Evolutionary conservation across 2,113 vertebrate species (phyloP), one percentile per base, ranked within the genome.

Genomic region (Ptychochromis oligacanthus): DNA sequence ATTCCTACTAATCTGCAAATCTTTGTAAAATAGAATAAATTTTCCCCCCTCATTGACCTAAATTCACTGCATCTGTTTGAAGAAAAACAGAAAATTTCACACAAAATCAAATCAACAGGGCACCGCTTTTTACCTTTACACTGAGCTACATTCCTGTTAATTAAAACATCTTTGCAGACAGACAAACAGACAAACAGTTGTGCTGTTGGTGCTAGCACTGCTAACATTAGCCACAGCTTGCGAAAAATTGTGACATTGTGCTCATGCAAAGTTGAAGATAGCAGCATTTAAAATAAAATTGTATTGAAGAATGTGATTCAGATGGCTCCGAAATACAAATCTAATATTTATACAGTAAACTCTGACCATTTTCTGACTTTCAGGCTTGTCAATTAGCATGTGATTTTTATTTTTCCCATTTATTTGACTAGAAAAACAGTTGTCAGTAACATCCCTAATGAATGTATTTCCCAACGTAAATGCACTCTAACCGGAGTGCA

Each of bases 241-340:
- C 22, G 5, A 15, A 17, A 43, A 0, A 20, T 11, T 0, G 20
- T 49, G 0, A 18, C 65, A 70, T 13, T 31, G 65, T 31, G 43
- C 26, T 24, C 15, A 26, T 49, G 43, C 24, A 52, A 70, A 49
- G 28, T 67, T 40, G 43, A 24, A 70, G 0, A 20, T 6, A 31
- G 26, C 18, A 20, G 17, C 40, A 49, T 70, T 70, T 49, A 70
- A 49, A 49, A 70, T 28, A 8, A 6, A 2, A 28, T 52, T 52
- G 28, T 70, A 49, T 70, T 49, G 5, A 52, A 52, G 28, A 26
- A 67, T 28, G 46, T 28, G 64, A 26, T 67, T 67, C 22, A 28
- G 26, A 67, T 67, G 64, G 46, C 40, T 0, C 40, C 22, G 26
- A 26, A 28, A 67, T 67, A 5, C 64, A 52, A 70, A 31, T 70